These are phyloP conservation scores for Chloropsis cyanopogon DNA, from an alignment of 2,113 vertebrate species.

Conservation along the genomic window DNA sequence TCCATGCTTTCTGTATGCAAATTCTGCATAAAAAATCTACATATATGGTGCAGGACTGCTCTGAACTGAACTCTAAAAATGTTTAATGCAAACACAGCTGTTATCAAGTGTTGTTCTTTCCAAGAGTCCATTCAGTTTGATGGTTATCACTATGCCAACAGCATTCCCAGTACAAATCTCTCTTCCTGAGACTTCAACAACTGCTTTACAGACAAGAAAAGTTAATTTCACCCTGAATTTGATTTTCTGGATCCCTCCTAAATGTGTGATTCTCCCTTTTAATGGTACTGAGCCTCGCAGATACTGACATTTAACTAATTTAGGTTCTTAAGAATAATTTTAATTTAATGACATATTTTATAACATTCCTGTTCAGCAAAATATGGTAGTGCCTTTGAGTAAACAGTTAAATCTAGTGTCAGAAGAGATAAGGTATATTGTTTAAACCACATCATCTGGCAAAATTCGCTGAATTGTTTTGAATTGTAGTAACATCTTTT, in stretches of 20 bases:
- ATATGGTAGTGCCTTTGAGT: background rate
- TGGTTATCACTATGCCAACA: conserved; percentile 56
- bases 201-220: background rate
- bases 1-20: conserved; percentile 71
- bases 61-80: conserved; percentile 68
- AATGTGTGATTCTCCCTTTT: background rate
- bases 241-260: background rate
- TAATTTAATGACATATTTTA: background rate
- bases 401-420: background rate
- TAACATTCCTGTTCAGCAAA: background rate
- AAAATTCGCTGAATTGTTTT: background rate
- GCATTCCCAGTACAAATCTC: conserved; percentile 39
- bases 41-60: conserved; percentile 61
- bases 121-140: conserved; percentile 67
- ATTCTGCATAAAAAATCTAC: conserved; percentile 68
- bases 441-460: background rate
- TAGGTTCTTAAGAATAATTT: background rate
- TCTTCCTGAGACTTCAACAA: background rate
- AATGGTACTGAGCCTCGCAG: background rate
- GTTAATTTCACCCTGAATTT: background rate
- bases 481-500: background rate
- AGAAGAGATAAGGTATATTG: background rate
- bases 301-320: background rate
- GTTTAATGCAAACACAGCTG: conserved; percentile 71
- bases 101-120: conserved; percentile 70